Evolutionary conservation across 1,140 invertebrate species (phyloP).

Genomic region (Drosophila suzukii): DNA sequence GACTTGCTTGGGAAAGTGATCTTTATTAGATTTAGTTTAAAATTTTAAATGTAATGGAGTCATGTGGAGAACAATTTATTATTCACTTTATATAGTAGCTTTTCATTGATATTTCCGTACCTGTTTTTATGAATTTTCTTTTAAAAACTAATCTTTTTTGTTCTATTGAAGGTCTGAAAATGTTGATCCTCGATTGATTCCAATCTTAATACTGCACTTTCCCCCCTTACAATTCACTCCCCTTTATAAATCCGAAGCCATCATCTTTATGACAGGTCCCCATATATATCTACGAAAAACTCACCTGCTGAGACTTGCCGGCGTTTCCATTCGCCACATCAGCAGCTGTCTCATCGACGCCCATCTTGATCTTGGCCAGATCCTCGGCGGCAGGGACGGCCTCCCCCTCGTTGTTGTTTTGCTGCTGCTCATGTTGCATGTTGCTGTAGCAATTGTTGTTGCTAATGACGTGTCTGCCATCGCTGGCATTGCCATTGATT

Average conservation of each 20-base stretch:
- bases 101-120: no score
- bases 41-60: background rate
- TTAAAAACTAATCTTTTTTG: no score
- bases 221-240: background rate
- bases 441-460: constrained; percentile 76
- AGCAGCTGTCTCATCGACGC: constrained; percentile 60
- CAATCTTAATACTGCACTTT: background rate
- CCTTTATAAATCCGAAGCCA: background rate
- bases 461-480: constrained; percentile 71
- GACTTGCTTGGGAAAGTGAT: background rate
- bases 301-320: constrained; percentile 57
- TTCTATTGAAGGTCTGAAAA: no score
- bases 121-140: no score
- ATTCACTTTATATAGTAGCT: no score
- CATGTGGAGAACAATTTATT: background rate
- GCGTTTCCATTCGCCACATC: constrained; percentile 73
- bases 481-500: constrained; percentile 61
- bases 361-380: constrained; percentile 30
- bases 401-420: constrained; percentile 52
- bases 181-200: no score
- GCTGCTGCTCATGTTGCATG: constrained; percentile 28
- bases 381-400: constrained; percentile 9
- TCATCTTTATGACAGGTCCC: background rate
- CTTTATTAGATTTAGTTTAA: background rate
- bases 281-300: constrained; percentile 9